Percentiles rank a stretch among this genome's conserved stretches.
These are phyloP conservation scores for Poeciliopsis paucimaculata DNA, from an alignment of 2,797 vertebrate genomes.

Conservation along the genomic window DNA sequence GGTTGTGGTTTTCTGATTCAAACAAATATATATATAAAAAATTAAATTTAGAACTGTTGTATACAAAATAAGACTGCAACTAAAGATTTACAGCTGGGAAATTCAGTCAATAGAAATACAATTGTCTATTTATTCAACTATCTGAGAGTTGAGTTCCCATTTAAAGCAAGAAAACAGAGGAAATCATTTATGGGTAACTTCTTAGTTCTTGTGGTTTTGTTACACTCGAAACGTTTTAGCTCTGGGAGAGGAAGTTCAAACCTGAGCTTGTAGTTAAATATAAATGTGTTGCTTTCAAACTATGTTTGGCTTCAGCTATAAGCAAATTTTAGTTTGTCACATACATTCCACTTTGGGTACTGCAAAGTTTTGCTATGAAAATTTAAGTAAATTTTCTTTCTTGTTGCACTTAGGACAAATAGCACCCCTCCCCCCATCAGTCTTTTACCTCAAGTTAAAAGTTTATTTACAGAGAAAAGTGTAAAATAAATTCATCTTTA, in stretches of 20 bases:
- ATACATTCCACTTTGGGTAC: background rate
- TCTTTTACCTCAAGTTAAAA: background rate
- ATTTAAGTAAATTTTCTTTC: background rate
- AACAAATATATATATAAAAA: background rate
- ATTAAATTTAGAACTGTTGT: background rate
- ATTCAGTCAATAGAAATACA: background rate
- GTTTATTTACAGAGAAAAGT: background rate
- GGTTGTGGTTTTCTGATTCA: background rate
- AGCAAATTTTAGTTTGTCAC: background rate
- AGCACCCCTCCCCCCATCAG: background rate
- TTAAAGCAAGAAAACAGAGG: background rate
- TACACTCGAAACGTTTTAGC: background rate
- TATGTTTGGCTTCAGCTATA: background rate
- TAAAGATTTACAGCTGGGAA: background rate
- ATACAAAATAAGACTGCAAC: background rate
- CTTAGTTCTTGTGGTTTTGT: background rate
- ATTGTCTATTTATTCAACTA: background rate
- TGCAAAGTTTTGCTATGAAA: background rate
- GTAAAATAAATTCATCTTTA: background rate
- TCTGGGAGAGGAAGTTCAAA: background rate
- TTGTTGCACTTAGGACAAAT: background rate
- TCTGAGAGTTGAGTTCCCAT: background rate
- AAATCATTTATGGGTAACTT: background rate
- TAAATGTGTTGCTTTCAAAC: background rate
- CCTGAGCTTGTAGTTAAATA: background rate